Evolutionary conservation across 2,797 vertebrate genomes (phyloP), one percentile per base, ranked within the genome.

Genomic region (Denticeps clupeoides): DNA sequence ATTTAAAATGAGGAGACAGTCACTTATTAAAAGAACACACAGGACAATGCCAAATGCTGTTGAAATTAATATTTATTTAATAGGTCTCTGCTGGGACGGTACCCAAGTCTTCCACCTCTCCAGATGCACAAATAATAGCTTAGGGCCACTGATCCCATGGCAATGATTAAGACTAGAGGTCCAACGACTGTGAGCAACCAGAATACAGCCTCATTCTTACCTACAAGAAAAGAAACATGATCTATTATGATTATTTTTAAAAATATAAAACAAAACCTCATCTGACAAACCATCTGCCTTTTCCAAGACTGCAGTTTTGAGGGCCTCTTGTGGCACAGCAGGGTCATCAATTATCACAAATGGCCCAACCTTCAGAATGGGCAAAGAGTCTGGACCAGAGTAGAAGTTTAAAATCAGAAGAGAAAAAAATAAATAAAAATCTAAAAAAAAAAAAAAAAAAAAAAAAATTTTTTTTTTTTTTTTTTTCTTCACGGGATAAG

Each of bases 61-160:
- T 15, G 38, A 18, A 37, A 6, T 57, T 61, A 45, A 49, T 47
- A 55, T 50, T 64, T 64, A 11, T 63, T 50, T 47, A 33, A 32
- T 13, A 60, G 32, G 12, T 68, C 55, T 33, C 65, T 73, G 11
- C 78, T 75, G 21, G 57, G 68, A 26, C 56, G 25, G 32, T 81
- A 82, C 38, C 74, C 55, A 24, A 78, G 53, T 27, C 77, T 53
- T 37, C 79, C 77, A 41, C 78, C 82, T 59, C 80, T 71, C 80
- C 82, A 85, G 38, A 78, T 33, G 35, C 74, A 82, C 51, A 83
- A 38, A 55, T 85, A 85, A 18, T 81, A 85, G 31, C 59, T 59
- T 4, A 61, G 2, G 2, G 71, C 64, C 51, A 81, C 15, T 21
- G 33, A 62, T 5, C 63, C 73, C 23, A 63, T 47, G 0, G 65